A percentile compares a stretch with the other conserved stretches of the same genome.
These are phyloP conservation scores for Nesometra sesokonis DNA, from an alignment of 35 echinoderm and acorn worm genomes.

Conservation along the genomic window DNA sequence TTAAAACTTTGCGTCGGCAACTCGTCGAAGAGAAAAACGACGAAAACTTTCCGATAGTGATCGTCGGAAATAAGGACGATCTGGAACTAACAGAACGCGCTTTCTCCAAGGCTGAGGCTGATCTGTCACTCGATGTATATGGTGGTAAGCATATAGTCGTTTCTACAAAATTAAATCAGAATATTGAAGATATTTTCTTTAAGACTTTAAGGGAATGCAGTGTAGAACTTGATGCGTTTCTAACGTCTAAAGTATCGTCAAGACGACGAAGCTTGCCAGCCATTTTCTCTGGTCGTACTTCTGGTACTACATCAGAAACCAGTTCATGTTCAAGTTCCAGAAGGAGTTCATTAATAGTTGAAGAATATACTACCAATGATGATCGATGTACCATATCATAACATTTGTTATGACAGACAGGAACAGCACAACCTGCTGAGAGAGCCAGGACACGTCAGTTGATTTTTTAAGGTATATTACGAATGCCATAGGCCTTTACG, in stretches of 20 bases:
- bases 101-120: background rate
- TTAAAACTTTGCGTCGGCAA: background rate
- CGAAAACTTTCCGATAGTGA: background rate
- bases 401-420: too few species aligned
- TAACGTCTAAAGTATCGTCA: background rate
- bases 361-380: background rate
- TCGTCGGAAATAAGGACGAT: slow-evolving; percentile 5
- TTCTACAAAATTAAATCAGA: background rate
- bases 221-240: background rate
- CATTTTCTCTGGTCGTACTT: background rate
- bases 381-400: background rate
- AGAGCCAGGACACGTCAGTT: too few species aligned
- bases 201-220: background rate
- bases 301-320: background rate
- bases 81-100: background rate
- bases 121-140: background rate
- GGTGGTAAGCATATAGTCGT: background rate
- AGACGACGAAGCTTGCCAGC: background rate
- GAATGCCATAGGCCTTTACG: too few species aligned
- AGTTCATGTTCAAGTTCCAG: background rate
- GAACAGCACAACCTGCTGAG: too few species aligned
- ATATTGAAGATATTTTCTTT: background rate
- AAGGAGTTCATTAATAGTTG: background rate
- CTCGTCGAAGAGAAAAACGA: background rate
- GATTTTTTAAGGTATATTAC: too few species aligned